A percentile compares a stretch with the other conserved stretches of the same genome.
phyloP scores from a whole-genome alignment of 1,140 invertebrate species.

The Anastrepha ludens region DNA sequence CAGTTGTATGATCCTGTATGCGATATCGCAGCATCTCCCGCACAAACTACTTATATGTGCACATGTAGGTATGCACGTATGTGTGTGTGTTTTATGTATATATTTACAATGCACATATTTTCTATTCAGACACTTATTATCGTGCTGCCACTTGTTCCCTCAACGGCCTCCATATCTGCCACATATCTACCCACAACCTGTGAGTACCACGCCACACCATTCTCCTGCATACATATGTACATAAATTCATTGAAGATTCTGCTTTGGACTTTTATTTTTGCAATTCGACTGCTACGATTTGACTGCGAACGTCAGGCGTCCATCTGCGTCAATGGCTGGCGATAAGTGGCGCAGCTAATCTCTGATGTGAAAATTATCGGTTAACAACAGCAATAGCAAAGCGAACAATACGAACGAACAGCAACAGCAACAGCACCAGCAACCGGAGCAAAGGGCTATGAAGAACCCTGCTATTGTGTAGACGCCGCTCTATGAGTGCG shows the following conservation, averaged over 20 bases:
- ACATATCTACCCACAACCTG: neutral
- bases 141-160: neutral
- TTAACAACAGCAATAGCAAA: slow-evolving; percentile 40
- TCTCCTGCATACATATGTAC: neutral
- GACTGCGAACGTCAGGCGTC: slow-evolving; percentile 28
- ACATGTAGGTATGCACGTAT: neutral
- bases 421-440: neutral
- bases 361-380: slow-evolving; percentile 53
- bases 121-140: slow-evolving; percentile 12
- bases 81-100: neutral
- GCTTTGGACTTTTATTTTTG: neutral
- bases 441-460: neutral
- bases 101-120: neutral
- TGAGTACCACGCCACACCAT: neutral
- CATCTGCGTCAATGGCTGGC: slow-evolving; percentile 44
- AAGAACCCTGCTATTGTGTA: slow-evolving; percentile 9
- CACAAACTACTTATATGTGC: neutral
- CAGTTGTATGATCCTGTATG: slow-evolving; percentile 20
- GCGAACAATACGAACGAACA: neutral
- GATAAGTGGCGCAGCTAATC: slow-evolving; percentile 52
- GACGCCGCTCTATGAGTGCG: neutral
- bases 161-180: neutral
- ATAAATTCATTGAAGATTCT: slow-evolving; percentile 44
- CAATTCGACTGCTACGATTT: neutral
- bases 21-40: slow-evolving; percentile 48